These are phyloP conservation scores for Globodera ellingtonae DNA, from an alignment of 1,140 invertebrate genomes.

Conservation along the genomic window DNA sequence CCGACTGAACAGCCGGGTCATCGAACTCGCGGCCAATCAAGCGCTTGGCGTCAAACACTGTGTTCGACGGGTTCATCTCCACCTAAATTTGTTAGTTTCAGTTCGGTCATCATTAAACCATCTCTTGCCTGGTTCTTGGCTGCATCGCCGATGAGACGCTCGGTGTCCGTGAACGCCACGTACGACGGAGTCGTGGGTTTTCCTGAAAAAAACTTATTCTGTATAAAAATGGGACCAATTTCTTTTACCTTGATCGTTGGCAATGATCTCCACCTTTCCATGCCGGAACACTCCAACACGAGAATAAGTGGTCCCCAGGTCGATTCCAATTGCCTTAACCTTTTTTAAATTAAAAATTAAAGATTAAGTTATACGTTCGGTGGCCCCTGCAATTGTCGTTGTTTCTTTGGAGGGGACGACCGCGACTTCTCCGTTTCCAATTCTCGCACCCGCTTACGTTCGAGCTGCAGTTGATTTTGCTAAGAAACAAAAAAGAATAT, in stretches of 20 bases:
- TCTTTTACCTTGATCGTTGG: slow-evolving; percentile 15
- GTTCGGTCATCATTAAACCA: no score
- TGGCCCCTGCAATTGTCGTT: no score
- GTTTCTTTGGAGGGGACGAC: no score
- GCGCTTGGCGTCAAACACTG: not conserved
- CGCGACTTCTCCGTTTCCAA: no score
- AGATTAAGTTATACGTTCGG: no score
- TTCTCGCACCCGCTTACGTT: no score
- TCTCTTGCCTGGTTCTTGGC: slow-evolving; percentile 77
- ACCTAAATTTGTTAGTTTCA: slow-evolving; percentile 55
- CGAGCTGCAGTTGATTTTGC: no score
- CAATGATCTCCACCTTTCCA: slow-evolving; percentile 14
- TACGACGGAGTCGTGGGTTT: slow-evolving; percentile 95
- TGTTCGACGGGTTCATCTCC: slow-evolving; percentile 15
- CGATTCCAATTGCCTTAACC: no score
- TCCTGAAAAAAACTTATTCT: slow-evolving; percentile 69
- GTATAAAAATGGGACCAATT: no score
- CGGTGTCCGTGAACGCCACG: slow-evolving; percentile 94
- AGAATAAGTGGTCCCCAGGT: no score
- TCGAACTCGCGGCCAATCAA: slow-evolving; percentile 74
- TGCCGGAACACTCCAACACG: slow-evolving; percentile 67
- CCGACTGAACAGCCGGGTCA: slow-evolving; percentile 75
- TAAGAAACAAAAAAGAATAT: no score
- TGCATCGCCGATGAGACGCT: slow-evolving; percentile 93
- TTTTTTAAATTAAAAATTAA: no score